Evolutionary conservation across 2,888 invertebrate species (phyloP), one percentile per base, ranked within the genome.

Genomic region (Lacanobia wlatinum): DNA sequence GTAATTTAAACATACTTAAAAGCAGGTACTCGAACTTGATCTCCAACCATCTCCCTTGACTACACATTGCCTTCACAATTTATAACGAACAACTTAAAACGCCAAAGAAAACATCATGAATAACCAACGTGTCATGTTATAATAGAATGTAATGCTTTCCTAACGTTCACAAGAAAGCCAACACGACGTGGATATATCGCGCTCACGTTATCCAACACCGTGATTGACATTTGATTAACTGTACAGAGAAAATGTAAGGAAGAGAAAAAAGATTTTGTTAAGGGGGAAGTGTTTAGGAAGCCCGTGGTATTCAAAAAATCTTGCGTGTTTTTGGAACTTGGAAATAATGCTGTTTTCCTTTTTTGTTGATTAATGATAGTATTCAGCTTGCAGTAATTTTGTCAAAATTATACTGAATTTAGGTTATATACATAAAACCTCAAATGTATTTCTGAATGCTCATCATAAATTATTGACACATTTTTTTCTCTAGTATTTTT

Each of bases 141-240:
- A 69, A 73, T 64, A 64, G 14, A 67, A 73, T 60, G 43, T 72
- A 72, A 78, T 34, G 40, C 55, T 77, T 48, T 68, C 34, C 61
- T 34, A 34, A 78, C 60, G 23, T 65, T 43, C 40, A 60, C 43
- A 52, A 56, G 62, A 64, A 76, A 76, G 46, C 67, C 53, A 76
- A 79, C 53, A 67, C 46, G 82, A 80, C 71, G 82, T 58, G 68
- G 46, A 81, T 71, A 82, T 68, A 82, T 80, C 71, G 67, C 50
- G 38, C 21, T 65, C 18, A 55, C 66, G 55, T 62, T 70, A 71
- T 65, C 70, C 65, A 62, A 48, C 64, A 71, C 43, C 56, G 50
- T 81, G 79, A 79, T 79, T 79, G 82, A 79, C 79, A 77, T 70
- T 81, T 67, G 69, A 82, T 73, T 80, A 73, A 78, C 48, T 50